phyloP scores from a whole-genome alignment of 2,113 vertebrate species.

The Python bivittatus region DNA sequence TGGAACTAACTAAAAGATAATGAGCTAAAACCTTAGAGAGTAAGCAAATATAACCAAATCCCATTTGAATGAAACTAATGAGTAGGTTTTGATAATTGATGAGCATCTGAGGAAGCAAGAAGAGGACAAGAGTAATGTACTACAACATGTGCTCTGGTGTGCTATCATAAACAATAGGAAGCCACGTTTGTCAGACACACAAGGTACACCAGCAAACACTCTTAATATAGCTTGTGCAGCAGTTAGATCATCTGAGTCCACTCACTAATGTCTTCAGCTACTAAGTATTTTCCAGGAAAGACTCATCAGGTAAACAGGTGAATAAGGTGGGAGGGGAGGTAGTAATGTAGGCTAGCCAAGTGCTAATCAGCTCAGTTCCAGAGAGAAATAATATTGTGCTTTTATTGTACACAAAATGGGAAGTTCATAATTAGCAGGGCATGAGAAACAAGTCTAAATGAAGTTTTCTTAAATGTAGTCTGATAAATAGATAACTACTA shows the following conservation, averaged over 20 bases:
- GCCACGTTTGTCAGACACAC: constrained; percentile 6
- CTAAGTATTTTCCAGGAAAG: neutral
- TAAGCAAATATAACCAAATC: neutral
- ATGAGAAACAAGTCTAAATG: neutral
- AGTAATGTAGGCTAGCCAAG: neutral
- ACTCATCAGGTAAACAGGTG: neutral
- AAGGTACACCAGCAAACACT: neutral
- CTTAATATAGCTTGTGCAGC: neutral
- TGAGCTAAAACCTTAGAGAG: neutral
- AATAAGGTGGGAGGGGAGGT: neutral
- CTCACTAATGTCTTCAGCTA: neutral
- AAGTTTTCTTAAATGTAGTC: neutral
- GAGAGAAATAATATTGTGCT: neutral
- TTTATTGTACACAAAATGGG: neutral
- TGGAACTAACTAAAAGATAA: constrained; percentile 1
- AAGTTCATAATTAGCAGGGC: neutral
- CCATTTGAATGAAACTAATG: neutral
- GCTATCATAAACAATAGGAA: constrained; percentile 18
- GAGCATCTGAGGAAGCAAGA: constrained; percentile 7
- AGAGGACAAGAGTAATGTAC: constrained; percentile 4
- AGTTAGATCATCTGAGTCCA: neutral
- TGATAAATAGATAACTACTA: no score
- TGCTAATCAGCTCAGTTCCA: neutral
- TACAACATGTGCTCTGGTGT: neutral
- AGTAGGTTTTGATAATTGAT: constrained; percentile 15